Base-by-base conservation (phyloP, 1,140 invertebrate genomes). In the Carposina sasakii region DNA sequence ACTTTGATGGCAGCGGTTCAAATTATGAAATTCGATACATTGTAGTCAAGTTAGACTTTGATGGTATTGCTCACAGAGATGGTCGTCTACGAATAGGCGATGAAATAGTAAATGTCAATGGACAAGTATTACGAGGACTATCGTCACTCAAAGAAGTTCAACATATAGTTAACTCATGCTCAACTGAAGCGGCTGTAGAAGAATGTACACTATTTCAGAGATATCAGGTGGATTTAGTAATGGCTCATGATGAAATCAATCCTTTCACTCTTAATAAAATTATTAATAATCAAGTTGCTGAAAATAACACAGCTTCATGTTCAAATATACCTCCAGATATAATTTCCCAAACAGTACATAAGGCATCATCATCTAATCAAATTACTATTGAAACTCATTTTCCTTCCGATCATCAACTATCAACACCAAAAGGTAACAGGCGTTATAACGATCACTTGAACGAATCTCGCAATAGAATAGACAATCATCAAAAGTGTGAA, bases 61-160 rank as follows among this genome's bases (percentile, higher is more conserved):
- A 91, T 43, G 93, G 93, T 33, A 91, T 94, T 60, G 94, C 93
- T 34, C 89, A 93, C 57, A 93, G 93, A 75, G 94, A 95, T 71
- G 93, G 93, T 0, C 88, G 93, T 48, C 84, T 96, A 48, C 88
- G 91, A 58, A 86, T 93, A 34, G 93, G 93, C 4, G 94, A 96
- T 79, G 94, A 96, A 85, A 91, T 96, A 47, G 89, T 96, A 12
- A 93, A 95, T 76, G 93, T 96, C 6, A 95, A 96, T 74, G 93
- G 93, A 1, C 89, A 90, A 64, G 89, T 93, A 52, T 81, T 96
- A 48, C 88, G 92, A 39, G 94, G 92, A 0, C 82, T 95, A 45
- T 89, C 90, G 41, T 91, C 87, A n/a, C 68, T 90, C 23, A 87
- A 87, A 66, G 87, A 90, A 62, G 89, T 90, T 12, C 89, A 90